phyloP scores from a whole-genome alignment of 30 jellyfish, hydroid and myxozoan species.

The Turritopsis rubra region DNA sequence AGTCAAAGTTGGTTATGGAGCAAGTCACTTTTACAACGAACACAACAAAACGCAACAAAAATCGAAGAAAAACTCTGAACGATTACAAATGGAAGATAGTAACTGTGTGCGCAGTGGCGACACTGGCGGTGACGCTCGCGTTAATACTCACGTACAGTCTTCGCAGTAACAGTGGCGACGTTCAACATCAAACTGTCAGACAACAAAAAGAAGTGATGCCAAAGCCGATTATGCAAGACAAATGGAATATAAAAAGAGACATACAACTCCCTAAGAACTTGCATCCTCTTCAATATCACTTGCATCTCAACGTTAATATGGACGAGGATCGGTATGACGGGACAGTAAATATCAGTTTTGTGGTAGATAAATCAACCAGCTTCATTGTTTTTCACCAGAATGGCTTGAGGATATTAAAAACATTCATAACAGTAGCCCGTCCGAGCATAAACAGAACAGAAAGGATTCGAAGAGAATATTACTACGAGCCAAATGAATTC shows the following conservation, averaged over 20 bases:
- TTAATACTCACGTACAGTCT: not conserved
- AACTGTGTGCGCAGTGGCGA: not conserved
- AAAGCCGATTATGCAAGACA: not conserved
- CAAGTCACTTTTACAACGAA: not conserved
- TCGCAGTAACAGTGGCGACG: not conserved
- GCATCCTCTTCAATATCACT: conserved; percentile 51
- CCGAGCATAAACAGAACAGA: conserved; percentile 2
- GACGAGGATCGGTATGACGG: conserved; percentile 46
- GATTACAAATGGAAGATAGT: not conserved
- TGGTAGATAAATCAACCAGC: conserved; percentile 32
- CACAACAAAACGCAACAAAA: not conserved
- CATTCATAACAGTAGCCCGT: not conserved
- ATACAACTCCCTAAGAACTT: conserved; percentile 58
- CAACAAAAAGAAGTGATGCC: not conserved
- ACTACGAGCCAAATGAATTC: conserved; percentile 24
- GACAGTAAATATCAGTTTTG: conserved; percentile 32
- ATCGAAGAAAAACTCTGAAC: not conserved
- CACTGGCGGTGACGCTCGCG: not conserved
- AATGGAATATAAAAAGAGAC: conserved; percentile 19
- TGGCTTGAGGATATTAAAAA: conserved; percentile 31
- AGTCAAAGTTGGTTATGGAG: too few relatives aligned
- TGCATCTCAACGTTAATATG: conserved; percentile 45
- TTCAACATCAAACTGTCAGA: not conserved
- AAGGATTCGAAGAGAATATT: not conserved
- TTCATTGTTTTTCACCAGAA: conserved; percentile 41